Evolutionary conservation across 2,113 vertebrate species (phyloP).

Genomic region (Nipponia nippon): DNA sequence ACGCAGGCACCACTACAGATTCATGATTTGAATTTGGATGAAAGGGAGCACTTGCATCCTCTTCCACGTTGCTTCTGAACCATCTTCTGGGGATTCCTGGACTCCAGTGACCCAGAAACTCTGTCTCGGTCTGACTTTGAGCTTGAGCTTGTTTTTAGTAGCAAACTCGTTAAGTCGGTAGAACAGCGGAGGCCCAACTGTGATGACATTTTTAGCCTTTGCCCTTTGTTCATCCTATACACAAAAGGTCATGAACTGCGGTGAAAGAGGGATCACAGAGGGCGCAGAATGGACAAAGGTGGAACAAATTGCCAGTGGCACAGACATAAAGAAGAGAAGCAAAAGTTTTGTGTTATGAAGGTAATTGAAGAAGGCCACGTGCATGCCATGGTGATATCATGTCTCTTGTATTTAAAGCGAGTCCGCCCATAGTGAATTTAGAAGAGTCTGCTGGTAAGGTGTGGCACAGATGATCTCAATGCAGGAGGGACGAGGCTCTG

Average conservation of each 20-base stretch:
- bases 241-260: constrained; percentile 25
- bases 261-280: constrained; percentile 16
- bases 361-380: background rate
- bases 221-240: background rate
- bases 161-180: background rate
- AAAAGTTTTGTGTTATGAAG: background rate
- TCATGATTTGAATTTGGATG: background rate
- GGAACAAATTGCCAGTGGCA: constrained; percentile 52
- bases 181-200: constrained; percentile 21
- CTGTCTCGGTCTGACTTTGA: background rate
- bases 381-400: background rate
- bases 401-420: background rate
- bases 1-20: background rate
- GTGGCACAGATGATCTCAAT: background rate
- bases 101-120: background rate
- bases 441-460: background rate
- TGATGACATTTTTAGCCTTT: constrained; percentile 31
- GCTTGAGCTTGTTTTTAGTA: background rate
- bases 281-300: background rate
- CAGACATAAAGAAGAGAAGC: constrained; percentile 7
- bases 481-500: background rate
- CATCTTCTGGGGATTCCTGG: background rate
- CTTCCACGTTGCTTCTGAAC: background rate
- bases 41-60: background rate
- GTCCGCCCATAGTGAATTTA: background rate